Base-by-base conservation (phyloP, 2,113 vertebrate genomes). In the Nyctibius bracteatus region DNA sequence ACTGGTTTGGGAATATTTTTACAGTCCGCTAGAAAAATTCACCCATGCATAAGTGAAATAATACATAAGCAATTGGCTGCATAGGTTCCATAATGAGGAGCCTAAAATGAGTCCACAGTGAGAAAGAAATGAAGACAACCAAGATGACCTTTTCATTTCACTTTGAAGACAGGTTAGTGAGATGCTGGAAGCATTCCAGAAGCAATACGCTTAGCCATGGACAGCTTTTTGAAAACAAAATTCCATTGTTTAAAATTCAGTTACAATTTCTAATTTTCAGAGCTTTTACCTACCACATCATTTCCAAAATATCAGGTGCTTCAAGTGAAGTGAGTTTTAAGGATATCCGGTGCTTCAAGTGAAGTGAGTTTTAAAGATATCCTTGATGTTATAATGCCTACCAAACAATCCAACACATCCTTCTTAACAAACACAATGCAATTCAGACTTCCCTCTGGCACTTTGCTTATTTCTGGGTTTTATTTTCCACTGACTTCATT, bases 31-130 rank as follows among this genome's bases (percentile, higher is more conserved):
- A 39, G 37, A 77, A 86, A 47, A 43, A 54, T 39, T 65, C 43
- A 49, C 5, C 12, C 17, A 24, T 0, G 0, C 0, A 2, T 43
- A 70, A 71, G 23, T 35, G 31, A 80, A 92, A 43, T 65, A 51
- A 67, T 14, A n/a, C n/a, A n/a, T 22, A 37, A 89, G 28, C 15
- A 78, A 37, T 31, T 75, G 5, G 6, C 47, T 65, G 8, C 30
- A 57, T 5, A 30, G 2, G 2, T 59, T 85, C 15, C 31, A 16
- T 43, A 75, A 72, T 3, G 6, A 72, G 21, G 11, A 68, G 7
- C 3, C 24, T 67, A 31, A 46, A 78, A 55, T 25, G 3, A 90
- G 20, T 55, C 25, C 6, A 37, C 3, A 19, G 14, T 16, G 35
- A 79, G 30, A 78, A 90, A 74, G n/a, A 79, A 92, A 51, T 11